phyloP scores from a whole-genome alignment of 1,140 invertebrate species.

The Parapsyche elsis region DNA sequence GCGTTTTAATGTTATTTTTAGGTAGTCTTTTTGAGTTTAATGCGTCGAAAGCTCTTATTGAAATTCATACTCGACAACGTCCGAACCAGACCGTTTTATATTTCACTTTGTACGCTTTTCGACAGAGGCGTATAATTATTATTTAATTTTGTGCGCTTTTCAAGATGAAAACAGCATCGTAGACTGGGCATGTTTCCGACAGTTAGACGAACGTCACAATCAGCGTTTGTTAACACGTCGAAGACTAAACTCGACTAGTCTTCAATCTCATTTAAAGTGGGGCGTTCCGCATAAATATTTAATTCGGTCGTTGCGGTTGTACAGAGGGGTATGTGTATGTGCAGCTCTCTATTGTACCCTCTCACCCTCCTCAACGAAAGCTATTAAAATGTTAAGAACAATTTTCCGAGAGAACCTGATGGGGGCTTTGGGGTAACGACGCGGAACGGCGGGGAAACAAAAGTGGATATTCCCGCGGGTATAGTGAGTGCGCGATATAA shows the following conservation, averaged over 20 bases:
- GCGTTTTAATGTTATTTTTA: too few species aligned
- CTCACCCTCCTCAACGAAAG: not conserved
- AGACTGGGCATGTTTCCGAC: too few species aligned
- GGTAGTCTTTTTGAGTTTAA: too few species aligned
- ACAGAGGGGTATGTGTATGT: not conserved
- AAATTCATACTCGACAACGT: too few species aligned
- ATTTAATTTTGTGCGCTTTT: too few species aligned
- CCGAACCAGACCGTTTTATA: too few species aligned
- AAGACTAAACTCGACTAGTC: not conserved
- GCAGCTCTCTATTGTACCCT: not conserved
- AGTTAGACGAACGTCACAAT: constrained; percentile 1
- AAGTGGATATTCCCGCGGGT: constrained; percentile 12
- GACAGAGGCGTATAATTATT: too few species aligned
- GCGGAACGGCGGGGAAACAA: constrained; percentile 16
- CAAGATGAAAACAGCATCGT: too few species aligned
- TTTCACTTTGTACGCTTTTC: too few species aligned
- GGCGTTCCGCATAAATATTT: not conserved
- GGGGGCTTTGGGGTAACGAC: constrained; percentile 28
- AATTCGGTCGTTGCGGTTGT: not conserved
- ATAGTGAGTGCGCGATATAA: constrained; percentile 22
- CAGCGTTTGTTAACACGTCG: not conserved
- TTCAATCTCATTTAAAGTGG: not conserved
- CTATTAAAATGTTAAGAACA: constrained; percentile 34
- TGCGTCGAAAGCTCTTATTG: too few species aligned
- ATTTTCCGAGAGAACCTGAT: constrained; percentile 30